Evolutionary conservation across 2,113 vertebrate genomes (phyloP), one percentile per base, ranked within the genome.

Genomic region (Ptilonorhynchus violaceus): DNA sequence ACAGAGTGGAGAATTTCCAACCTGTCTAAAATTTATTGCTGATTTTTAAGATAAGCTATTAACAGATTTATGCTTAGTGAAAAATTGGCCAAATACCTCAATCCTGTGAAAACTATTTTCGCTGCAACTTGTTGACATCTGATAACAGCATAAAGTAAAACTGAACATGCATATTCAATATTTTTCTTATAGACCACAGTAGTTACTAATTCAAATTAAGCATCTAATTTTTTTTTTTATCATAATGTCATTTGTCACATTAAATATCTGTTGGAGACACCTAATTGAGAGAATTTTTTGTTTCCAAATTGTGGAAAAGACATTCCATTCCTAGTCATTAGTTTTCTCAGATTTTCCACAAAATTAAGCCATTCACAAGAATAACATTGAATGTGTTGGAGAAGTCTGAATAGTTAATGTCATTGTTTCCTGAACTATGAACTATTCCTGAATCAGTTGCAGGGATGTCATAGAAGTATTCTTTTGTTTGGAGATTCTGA

Each of bases 91-190:
- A 83, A 50, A 80, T 49, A 39, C 15, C 11, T 67, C 21, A 68
- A 3, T 59, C 9, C 35, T 21, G 6, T 53, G 47, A 59, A 41
- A 80, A 67, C 24, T 60, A 33, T 72, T 90, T 87, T 75, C 25
- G 37, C 41, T 85, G 9, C 24, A 58, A 39, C 7, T 6, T 49
- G 9, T 5, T 84, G 50, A 42, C 24, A 17, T 56, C 56, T 60
- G 31, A 47, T 35, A 70, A 55, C 11, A 55, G 3, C 22, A 30
- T 25, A 76, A 68, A 84, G 5, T 3, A 39, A 44, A 87, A 52
- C 1, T 3, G 9, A 60, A 30, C 5, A 15, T 3, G 2, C 47
- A 33, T 67, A 42, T 18, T 2, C 39, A 63, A 5, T 33, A 35
- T 59, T 77, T 85, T 63, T 79, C 20, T 46, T 50, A 44, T 7